Percentiles rank a stretch among this genome's conserved stretches.
phyloP scores from a whole-genome alignment of 2,797 vertebrate genomes.

The Helarctos malayanus region DNA sequence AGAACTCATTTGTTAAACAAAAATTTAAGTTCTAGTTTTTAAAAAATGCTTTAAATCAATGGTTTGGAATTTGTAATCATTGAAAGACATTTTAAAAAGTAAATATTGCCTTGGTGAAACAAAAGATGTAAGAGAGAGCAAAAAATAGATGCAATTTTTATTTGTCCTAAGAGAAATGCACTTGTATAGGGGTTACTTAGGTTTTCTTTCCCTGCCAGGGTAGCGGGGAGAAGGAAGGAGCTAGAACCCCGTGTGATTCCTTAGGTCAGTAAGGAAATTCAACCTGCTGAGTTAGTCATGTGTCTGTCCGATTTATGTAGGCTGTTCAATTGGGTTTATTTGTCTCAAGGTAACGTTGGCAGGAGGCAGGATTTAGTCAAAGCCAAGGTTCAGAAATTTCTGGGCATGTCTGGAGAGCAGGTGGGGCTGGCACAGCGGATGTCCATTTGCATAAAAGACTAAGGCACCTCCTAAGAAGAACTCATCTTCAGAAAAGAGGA shows the following conservation, averaged over 20 bases:
- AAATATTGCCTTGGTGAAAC: background rate
- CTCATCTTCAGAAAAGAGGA: conserved; percentile 58
- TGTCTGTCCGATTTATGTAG: background rate
- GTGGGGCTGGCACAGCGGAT: conserved; percentile 48
- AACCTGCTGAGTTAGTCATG: background rate
- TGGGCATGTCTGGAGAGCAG: conserved; percentile 61
- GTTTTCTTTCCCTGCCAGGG: background rate
- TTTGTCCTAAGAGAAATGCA: background rate
- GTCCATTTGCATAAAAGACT: conserved; percentile 67
- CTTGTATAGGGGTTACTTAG: background rate
- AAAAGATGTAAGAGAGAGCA: conserved; percentile 11
- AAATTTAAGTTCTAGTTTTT: conserved; percentile 49
- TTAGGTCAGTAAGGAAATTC: background rate
- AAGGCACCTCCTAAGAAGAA: conserved; percentile 16
- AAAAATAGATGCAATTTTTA: background rate
- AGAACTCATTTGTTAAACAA: conserved; percentile 52
- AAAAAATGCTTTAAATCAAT: background rate
- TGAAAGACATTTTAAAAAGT: background rate
- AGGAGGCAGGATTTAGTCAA: conserved; percentile 29
- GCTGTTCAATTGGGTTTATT: background rate
- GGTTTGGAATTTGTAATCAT: conserved; percentile 27
- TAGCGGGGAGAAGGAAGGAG: background rate
- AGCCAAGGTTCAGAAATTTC: conserved; percentile 63
- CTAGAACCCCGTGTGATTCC: background rate
- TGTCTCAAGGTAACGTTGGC: background rate